Evolutionary conservation across 2,888 invertebrate species (phyloP).

Genomic region (Lepas anatifera): DNA sequence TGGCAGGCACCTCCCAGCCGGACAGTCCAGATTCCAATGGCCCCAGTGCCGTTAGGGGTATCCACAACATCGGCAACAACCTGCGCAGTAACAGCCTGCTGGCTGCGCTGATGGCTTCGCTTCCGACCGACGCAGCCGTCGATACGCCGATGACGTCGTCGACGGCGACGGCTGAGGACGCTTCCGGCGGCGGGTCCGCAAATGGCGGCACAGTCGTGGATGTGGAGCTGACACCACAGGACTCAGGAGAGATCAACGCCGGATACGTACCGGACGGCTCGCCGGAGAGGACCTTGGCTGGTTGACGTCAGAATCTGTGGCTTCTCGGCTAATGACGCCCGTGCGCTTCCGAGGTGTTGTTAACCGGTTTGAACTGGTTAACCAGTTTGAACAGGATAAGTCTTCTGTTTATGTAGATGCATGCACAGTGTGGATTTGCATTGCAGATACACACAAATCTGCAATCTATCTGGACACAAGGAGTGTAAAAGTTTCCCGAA

Average conservation of each 20-base stretch:
- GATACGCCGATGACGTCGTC: background rate
- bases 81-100: background rate
- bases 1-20: background rate
- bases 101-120: background rate
- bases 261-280: background rate
- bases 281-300: background rate
- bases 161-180: background rate
- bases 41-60: background rate
- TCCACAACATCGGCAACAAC: background rate
- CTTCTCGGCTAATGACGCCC: too few relatives aligned
- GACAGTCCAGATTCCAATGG: background rate
- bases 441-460: too few relatives aligned
- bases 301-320: too few relatives aligned
- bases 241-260: background rate
- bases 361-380: too few relatives aligned
- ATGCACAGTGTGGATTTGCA: too few relatives aligned
- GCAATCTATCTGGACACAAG: too few relatives aligned
- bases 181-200: background rate
- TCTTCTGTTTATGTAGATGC: too few relatives aligned
- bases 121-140: background rate
- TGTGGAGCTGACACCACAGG: too few relatives aligned
- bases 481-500: too few relatives aligned
- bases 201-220: too few relatives aligned
- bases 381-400: too few relatives aligned
- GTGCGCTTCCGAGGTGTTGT: too few relatives aligned